phyloP scores from a whole-genome alignment of 2,113 vertebrate species.

The Micronisus gabar region DNA sequence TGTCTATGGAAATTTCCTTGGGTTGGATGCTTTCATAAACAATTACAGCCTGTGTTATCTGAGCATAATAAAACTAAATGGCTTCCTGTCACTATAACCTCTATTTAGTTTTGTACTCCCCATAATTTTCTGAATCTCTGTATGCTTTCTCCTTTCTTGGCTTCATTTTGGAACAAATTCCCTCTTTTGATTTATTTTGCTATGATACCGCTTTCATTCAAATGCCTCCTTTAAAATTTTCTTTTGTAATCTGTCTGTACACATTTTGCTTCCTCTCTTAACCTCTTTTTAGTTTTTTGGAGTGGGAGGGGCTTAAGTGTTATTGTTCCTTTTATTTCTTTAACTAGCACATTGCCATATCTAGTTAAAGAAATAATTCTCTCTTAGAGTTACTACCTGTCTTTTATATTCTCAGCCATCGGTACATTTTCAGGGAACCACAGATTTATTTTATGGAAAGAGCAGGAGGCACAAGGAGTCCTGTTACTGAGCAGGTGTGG shows the following conservation, averaged over 20 bases:
- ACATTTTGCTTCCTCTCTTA: not conserved
- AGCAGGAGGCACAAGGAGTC: not conserved
- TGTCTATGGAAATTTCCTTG: conserved; percentile 26
- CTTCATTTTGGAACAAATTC: not conserved
- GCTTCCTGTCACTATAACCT: not conserved
- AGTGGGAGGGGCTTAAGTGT: not conserved
- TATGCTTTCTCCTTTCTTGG: not conserved
- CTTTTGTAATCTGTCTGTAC: not conserved
- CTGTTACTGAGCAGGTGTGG: not conserved
- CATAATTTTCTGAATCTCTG: not conserved
- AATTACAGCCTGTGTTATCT: not conserved
- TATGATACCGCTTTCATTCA: not conserved
- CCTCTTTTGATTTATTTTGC: not conserved
- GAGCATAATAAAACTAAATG: not conserved
- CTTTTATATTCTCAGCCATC: not conserved
- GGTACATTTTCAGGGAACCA: not conserved
- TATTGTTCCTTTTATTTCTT: not conserved
- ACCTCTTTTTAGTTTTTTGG: not conserved
- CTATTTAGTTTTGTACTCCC: not conserved
- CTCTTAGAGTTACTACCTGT: not conserved
- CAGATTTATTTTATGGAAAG: not conserved
- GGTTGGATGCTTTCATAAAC: not conserved
- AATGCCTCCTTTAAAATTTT: not conserved
- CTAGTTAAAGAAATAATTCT: not conserved
- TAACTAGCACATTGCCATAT: not conserved